Evolutionary conservation across 2,113 vertebrate species (phyloP).

Genomic region (Lipophrys pholis): DNA sequence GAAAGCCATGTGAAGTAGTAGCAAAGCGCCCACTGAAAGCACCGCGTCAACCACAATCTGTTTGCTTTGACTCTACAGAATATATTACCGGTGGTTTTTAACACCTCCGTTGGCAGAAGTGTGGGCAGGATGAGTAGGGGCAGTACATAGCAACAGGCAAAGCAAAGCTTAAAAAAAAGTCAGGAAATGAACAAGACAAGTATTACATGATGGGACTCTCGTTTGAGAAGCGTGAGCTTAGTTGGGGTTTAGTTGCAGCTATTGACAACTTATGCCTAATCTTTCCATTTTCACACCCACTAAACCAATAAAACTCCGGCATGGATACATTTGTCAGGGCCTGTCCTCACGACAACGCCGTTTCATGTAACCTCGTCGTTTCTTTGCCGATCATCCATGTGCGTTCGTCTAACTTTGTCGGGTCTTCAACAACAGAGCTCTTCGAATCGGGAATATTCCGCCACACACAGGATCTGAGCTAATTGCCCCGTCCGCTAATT

Average conservation of each 20-base stretch:
- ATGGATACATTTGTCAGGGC: not conserved
- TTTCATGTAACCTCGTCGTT: not conserved
- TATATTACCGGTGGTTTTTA: constrained; percentile 31
- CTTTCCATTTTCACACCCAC: constrained; percentile 2
- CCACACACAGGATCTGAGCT: not conserved
- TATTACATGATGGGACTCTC: not conserved
- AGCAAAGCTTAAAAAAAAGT: not conserved
- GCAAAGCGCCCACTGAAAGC: constrained; percentile 3
- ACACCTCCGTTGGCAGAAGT: constrained; percentile 3
- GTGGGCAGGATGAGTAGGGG: not conserved
- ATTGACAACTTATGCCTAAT: constrained; percentile 38
- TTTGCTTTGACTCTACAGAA: constrained; percentile 35
- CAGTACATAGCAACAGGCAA: not conserved
- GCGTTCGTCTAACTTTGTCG: not conserved
- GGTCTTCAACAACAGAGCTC: not conserved
- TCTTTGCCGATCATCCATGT: not conserved
- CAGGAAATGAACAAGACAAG: not conserved
- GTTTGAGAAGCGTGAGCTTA: constrained; percentile 42
- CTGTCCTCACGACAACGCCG: no score
- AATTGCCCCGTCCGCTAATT: constrained; percentile 2
- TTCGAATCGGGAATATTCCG: not conserved
- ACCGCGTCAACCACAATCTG: constrained; percentile 10
- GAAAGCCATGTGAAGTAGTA: constrained; percentile 20
- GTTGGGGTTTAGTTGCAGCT: constrained; percentile 47
- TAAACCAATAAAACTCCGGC: constrained; percentile 9